Evolutionary conservation across 2,888 invertebrate genomes (phyloP).

Genomic region (Cantharis lateralis): DNA sequence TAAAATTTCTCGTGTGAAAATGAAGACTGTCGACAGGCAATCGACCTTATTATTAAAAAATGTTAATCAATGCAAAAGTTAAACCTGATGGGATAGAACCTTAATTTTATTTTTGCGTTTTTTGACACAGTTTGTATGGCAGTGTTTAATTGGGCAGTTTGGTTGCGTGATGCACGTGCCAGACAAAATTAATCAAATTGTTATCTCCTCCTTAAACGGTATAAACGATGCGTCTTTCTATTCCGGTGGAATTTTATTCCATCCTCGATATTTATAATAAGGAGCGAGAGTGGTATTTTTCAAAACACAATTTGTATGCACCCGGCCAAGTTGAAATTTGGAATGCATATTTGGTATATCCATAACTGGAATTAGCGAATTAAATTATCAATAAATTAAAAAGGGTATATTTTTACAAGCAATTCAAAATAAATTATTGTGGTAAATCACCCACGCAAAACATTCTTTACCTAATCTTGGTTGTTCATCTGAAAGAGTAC

Average conservation of each 20-base stretch:
- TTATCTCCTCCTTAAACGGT: neutral
- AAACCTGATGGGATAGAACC: neutral
- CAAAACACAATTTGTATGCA: no score
- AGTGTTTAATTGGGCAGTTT: neutral
- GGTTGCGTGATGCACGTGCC: neutral
- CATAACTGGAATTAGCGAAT: neutral
- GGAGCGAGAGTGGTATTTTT: neutral
- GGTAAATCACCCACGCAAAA: constrained; percentile 21
- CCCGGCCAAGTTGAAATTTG: neutral
- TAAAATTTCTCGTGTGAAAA: no score
- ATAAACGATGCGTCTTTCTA: neutral
- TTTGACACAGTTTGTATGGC: neutral
- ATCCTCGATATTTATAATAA: neutral
- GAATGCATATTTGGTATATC: neutral
- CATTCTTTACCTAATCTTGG: constrained; percentile 28
- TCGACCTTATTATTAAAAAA: no score
- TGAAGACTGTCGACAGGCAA: no score
- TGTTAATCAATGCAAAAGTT: no score
- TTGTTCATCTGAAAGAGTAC: constrained; percentile 26
- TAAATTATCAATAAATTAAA: neutral
- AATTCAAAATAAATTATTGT: constrained; percentile 25
- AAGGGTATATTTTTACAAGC: constrained; percentile 5
- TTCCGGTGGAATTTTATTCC: neutral
- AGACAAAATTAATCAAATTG: neutral
- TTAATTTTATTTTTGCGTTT: neutral